These are phyloP conservation scores for Lampris megalopsis DNA, from an alignment of 2,113 vertebrate species.

Conservation along the genomic window DNA sequence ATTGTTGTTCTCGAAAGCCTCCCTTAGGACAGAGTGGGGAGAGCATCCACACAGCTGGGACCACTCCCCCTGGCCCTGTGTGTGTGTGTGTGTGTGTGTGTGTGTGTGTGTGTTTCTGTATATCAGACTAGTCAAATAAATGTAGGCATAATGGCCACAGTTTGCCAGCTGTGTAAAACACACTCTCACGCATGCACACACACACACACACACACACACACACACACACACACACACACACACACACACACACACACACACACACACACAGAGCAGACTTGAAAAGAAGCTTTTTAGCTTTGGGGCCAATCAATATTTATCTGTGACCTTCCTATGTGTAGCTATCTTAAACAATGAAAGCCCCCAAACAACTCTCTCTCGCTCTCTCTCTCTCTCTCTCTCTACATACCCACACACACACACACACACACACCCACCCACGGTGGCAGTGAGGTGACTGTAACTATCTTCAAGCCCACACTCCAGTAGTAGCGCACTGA, in stretches of 20 bases:
- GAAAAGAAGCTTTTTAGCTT: constrained; percentile 4
- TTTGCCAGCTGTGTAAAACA: constrained; percentile 40
- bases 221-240: constrained; percentile 3
- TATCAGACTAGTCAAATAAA: constrained; percentile 42
- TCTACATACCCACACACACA: constrained; percentile 23
- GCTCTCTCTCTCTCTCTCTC: too few species aligned
- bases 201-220: neutral
- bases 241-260: neutral
- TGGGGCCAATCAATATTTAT: constrained; percentile 16
- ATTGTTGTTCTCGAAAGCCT: constrained; percentile 64
- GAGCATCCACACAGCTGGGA: constrained; percentile 70
- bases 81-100: constrained; percentile 34
- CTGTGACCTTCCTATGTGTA: constrained; percentile 20
- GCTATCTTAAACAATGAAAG: neutral
- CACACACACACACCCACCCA: constrained; percentile 5
- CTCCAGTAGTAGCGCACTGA: too few species aligned
- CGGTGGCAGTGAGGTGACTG: constrained; percentile 6
- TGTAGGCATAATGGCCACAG: constrained; percentile 38
- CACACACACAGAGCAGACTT: neutral
- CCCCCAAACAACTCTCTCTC: neutral
- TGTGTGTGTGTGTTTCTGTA: constrained; percentile 20
- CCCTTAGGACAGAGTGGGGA: constrained; percentile 60
- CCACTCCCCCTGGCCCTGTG: constrained; percentile 53
- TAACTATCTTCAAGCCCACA: too few species aligned
- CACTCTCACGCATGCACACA: neutral